A percentile compares a stretch with the other conserved stretches of the same genome.
Evolutionary conservation across 2,797 vertebrate species (phyloP).

Genomic region (Gambelia wislizenii): DNA sequence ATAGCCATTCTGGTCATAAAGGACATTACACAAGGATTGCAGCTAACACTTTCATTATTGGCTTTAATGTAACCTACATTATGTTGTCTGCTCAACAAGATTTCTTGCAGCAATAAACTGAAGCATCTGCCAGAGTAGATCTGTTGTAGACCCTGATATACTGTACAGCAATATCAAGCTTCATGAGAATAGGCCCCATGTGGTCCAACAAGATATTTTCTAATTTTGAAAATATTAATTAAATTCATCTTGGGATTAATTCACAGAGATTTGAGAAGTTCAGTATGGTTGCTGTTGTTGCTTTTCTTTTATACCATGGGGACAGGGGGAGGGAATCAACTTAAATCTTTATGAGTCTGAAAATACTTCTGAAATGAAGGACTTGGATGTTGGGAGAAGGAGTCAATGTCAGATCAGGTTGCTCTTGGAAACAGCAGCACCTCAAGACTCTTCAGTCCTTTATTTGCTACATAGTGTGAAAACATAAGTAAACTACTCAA

Average conservation of each 20-base stretch:
- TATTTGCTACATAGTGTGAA: background rate
- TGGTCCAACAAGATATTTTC: background rate
- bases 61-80: constrained; percentile 63
- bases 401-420: no score
- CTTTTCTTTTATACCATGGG: background rate
- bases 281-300: constrained; percentile 23
- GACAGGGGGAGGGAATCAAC: background rate
- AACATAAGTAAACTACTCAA: background rate
- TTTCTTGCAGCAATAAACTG: constrained; percentile 69
- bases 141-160: constrained; percentile 47
- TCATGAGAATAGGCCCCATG: constrained; percentile 1
- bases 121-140: background rate
- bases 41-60: constrained; percentile 62
- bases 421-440: background rate
- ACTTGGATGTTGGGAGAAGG: background rate
- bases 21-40: constrained; percentile 45
- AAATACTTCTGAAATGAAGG: background rate
- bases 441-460: background rate
- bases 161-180: constrained; percentile 29
- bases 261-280: constrained; percentile 33
- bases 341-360: background rate
- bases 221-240: constrained; percentile 26
- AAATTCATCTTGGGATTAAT: constrained; percentile 34
- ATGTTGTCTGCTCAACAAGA: constrained; percentile 52
- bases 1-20: constrained; percentile 63